Base-by-base conservation (phyloP, 1,140 invertebrate genomes). In the Caenorhabditis elegans region DNA sequence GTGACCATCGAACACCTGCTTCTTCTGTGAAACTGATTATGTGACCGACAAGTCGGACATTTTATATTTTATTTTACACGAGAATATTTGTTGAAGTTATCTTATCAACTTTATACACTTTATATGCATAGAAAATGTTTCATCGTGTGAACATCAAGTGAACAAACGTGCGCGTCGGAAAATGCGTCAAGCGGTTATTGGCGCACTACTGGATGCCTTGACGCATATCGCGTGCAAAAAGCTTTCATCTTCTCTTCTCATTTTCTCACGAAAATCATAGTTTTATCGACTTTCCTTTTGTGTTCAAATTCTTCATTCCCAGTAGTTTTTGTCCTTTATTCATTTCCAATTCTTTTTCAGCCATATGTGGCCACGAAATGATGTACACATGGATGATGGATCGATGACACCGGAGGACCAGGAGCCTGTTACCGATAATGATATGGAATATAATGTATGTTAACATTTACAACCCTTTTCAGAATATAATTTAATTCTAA, bases 331-430 rank as follows among this genome's bases (percentile, higher is more conserved):
- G 39, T 43, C 15, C 15, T 43, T 43, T 15, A 5, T 5, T 43
- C 15, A 43, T 43, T 15, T 43, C 6, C 5, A 43, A 8, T 8
- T 43, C 13, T 22, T 11, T 70, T 70, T 22, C 60, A 70, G 60
- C n/a, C 26, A 39, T 39, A 70, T 70, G 60, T 70, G 60, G 60
- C 34, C 60, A 22, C 60, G 60, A 13, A 70, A 70, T 70, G 60
- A 70, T 39, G 34, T 70, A 10, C 60, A 39, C 19, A 70, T 70
- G 60, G 60, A 70, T 8, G 60, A 70, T 6, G 60, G 60, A 22
- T 70, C 60, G 60, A 70, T 70, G 60, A 70, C 60, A 22, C 60
- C 60, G 6, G 60, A 70, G 39, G 60, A 70, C 19, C 60, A 70
- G 10, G 60, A 70, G 13, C 60, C 19, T 5, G 34, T 15, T 13